Evolutionary conservation across 2,888 invertebrate species (phyloP).

Genomic region (Lomographa bimaculata): DNA sequence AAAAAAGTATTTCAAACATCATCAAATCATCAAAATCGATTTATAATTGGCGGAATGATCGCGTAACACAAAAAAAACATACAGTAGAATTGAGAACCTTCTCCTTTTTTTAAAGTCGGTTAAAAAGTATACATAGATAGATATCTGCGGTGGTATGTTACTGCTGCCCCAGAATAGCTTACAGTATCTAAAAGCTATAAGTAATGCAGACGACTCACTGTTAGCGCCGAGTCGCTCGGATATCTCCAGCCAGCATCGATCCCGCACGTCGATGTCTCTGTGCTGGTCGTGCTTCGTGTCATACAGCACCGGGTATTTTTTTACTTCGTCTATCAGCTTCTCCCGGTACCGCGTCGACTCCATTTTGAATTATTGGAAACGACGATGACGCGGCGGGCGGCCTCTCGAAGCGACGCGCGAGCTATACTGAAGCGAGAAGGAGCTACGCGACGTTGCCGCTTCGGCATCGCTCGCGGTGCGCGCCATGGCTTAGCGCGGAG

Average conservation of each 20-base stretch:
- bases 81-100: no score
- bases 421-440: slow-evolving; percentile 71
- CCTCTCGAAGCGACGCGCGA: slow-evolving; percentile 50
- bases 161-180: no score
- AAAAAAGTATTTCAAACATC: no score
- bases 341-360: slow-evolving; percentile 57
- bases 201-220: slow-evolving; percentile 54
- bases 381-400: slow-evolving; percentile 46
- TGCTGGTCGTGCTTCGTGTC: slow-evolving; percentile 73
- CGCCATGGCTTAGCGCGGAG: slow-evolving; percentile 47
- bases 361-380: slow-evolving; percentile 49
- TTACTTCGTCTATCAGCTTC: slow-evolving; percentile 70
- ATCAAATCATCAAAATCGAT: no score
- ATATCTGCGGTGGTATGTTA: no score
- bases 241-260: slow-evolving; percentile 75
- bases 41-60: no score
- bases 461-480: slow-evolving; percentile 59
- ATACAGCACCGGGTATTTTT: slow-evolving; percentile 70
- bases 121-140: no score
- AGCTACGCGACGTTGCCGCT: slow-evolving; percentile 64
- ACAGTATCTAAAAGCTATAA: no score
- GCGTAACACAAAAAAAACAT: no score
- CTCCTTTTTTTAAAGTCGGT: no score
- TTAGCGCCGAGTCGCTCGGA: slow-evolving; percentile 65
- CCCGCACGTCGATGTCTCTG: slow-evolving; percentile 68